These are phyloP conservation scores for Brachyhypopomus gauderio DNA, from an alignment of 2,113 vertebrate species.

Conservation along the genomic window DNA sequence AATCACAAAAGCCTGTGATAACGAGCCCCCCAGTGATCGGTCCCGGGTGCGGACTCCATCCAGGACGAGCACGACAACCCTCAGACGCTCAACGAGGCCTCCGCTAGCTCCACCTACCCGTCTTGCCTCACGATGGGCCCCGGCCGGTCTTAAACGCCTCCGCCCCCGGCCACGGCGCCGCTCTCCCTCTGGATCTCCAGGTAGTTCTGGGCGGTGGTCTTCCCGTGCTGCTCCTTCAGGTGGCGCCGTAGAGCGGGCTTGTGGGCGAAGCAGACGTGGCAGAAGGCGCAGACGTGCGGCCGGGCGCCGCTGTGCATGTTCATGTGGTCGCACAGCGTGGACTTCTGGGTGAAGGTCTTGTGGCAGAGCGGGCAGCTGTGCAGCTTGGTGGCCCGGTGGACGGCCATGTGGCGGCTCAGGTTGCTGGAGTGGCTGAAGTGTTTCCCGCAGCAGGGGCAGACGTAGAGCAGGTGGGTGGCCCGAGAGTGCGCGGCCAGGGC, in stretches of 20 bases:
- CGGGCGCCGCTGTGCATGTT: conserved; percentile 91
- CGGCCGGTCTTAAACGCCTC: conserved; percentile 20
- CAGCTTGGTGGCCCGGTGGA: conserved; percentile 84
- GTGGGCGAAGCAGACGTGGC: conserved; percentile 90
- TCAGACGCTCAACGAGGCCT: background rate
- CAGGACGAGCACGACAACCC: background rate
- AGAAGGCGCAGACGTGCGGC: conserved; percentile 89
- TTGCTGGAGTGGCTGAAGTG: conserved; percentile 92
- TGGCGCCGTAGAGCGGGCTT: conserved; percentile 89
- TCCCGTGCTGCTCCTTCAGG: conserved; percentile 93
- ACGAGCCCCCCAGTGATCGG: too few species aligned
- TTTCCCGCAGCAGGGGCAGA: conserved; percentile 92
- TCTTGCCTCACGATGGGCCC: background rate
- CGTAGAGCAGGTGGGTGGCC: conserved; percentile 84
- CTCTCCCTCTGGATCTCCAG: conserved; percentile 79
- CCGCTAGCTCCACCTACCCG: background rate
- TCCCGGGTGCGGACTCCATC: too few species aligned
- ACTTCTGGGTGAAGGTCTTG: conserved; percentile 93
- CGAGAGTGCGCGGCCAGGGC: conserved; percentile 85
- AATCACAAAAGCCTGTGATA: too few species aligned
- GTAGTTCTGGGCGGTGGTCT: conserved; percentile 88
- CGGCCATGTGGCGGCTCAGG: conserved; percentile 90
- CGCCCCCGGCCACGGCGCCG: conserved; percentile 51
- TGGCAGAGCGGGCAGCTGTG: conserved; percentile 89
- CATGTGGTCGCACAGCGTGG: conserved; percentile 91